These are phyloP conservation scores for Halocaridina rubra DNA, from an alignment of 2,888 invertebrate genomes.

Conservation along the genomic window DNA sequence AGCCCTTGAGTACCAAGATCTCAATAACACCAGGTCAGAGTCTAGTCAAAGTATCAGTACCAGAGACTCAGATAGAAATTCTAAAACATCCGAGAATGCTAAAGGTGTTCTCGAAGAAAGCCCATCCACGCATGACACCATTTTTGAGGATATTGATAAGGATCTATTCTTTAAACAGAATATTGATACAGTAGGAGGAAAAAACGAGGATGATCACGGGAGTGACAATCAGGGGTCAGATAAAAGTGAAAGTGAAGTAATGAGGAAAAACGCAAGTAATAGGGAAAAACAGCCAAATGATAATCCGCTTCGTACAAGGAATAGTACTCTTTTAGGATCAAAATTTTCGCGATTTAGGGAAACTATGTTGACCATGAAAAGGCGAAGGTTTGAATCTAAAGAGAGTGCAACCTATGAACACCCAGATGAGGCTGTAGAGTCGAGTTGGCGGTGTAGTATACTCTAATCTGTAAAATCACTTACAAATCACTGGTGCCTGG, in stretches of 20 bases:
- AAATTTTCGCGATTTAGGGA: constrained; percentile 41
- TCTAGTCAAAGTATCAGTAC: constrained; percentile 43
- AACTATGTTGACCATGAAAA: constrained; percentile 35
- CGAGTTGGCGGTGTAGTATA: constrained; percentile 32
- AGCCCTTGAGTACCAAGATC: constrained; percentile 49
- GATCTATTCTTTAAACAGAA: constrained; percentile 51
- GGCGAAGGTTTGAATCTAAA: constrained; percentile 31
- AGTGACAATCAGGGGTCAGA: neutral
- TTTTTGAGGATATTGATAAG: constrained; percentile 55
- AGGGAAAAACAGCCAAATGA: neutral
- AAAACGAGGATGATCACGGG: neutral
- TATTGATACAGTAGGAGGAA: neutral
- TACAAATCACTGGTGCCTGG: neutral
- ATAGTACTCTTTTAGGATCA: neutral
- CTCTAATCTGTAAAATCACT: constrained; percentile 8
- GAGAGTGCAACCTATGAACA: constrained; percentile 15
- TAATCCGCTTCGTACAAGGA: constrained; percentile 16
- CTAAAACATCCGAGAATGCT: constrained; percentile 31
- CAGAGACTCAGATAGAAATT: constrained; percentile 24
- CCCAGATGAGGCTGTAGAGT: constrained; percentile 25
- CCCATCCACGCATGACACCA: neutral
- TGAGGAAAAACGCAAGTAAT: neutral
- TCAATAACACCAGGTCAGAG: constrained; percentile 57
- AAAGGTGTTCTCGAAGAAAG: neutral
- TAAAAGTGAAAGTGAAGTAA: neutral